Conservation (phyloP, 2,113 vertebrate genomes). For the Rissa tridactyla region DNA sequence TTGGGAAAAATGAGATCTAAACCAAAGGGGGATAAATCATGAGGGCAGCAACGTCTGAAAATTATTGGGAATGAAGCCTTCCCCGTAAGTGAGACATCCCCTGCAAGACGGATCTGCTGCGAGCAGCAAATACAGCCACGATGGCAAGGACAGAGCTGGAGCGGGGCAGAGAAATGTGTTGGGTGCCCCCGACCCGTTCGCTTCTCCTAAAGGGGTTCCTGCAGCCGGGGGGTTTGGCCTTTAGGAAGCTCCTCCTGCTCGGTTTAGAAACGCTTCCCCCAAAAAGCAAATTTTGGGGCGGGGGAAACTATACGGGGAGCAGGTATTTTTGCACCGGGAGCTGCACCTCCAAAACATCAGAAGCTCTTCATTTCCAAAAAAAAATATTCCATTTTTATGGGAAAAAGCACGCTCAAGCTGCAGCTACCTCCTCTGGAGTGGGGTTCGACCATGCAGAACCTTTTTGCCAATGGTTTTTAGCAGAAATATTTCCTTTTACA, state of each 20-base stretch:
- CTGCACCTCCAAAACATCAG: not conserved
- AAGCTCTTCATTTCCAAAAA: not conserved
- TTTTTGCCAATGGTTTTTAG: not conserved
- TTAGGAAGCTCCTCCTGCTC: not conserved
- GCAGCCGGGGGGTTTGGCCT: not conserved
- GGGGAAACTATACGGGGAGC: fast-evolving
- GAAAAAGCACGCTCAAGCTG: not conserved
- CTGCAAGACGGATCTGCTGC: slow-evolving; percentile 42
- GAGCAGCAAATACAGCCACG: not conserved
- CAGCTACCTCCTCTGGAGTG: not conserved
- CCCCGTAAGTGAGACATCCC: slow-evolving; percentile 19
- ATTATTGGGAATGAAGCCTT: slow-evolving; percentile 65
- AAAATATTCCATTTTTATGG: not conserved
- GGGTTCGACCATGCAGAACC: not conserved
- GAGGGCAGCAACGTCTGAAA: slow-evolving; percentile 50
- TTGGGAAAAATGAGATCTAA: slow-evolving; percentile 72
- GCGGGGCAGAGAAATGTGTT: not conserved
- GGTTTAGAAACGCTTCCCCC: not conserved
- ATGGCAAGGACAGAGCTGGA: not conserved
- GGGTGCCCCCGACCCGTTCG: not conserved
- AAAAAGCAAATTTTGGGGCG: not conserved
- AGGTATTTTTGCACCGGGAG: not conserved
- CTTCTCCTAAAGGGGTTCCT: not conserved
- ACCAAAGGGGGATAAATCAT: slow-evolving; percentile 70
- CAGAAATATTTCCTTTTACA: not conserved